Evolutionary conservation across 2,113 vertebrate genomes (phyloP), one percentile per base, ranked within the genome.

Genomic region (Phaethornis superciliosus): DNA sequence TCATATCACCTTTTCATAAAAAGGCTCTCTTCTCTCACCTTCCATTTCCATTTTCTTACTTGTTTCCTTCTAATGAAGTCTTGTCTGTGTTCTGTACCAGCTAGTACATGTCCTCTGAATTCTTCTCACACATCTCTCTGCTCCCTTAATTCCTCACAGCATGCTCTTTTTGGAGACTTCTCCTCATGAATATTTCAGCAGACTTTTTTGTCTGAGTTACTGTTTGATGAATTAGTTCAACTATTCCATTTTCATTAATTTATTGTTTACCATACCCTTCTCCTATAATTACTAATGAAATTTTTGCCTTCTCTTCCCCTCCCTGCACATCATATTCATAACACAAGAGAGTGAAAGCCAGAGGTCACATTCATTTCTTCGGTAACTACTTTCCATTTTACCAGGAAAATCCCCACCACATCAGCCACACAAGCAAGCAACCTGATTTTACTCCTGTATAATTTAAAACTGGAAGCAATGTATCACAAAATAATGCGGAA

Each of bases 121-220:
- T 97, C 65, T 33, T 18, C 60, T 90, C 87, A 88, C 37, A 89
- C 6, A 35, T n/a, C 58, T 63, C 30, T 92, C 54, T 91, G 32
- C 63, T 91, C 19, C 77, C 67, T 90, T 94, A 94, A 88, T 82
- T 92, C 79, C 33, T 94, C 49, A 20, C 24, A 80, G 44, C 12
- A 55, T 70, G 85, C 81, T 89, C n/a, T 95, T 75, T 96, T 89
- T 47, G 19, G 59, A 90, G 81, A 58, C 70, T 79, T 87, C 35
- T 94, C 44, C 42, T 52, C 91, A 91, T 95, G 18, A 95, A 94
- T 94, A 93, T 93, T 97, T 96, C 79, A 95, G 75, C n/a, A 79
- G 67, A 51, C 27, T 5, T 33, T 94, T 90, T 74, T 47, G 15
- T 80, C 42, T 68, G 28, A 67, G 54, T 81, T 64, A 60, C 44